Percentiles rank a stretch among this genome's conserved stretches.
Evolutionary conservation across 2,797 vertebrate genomes (phyloP).

Genomic region (Buphagus erythrorhynchus): DNA sequence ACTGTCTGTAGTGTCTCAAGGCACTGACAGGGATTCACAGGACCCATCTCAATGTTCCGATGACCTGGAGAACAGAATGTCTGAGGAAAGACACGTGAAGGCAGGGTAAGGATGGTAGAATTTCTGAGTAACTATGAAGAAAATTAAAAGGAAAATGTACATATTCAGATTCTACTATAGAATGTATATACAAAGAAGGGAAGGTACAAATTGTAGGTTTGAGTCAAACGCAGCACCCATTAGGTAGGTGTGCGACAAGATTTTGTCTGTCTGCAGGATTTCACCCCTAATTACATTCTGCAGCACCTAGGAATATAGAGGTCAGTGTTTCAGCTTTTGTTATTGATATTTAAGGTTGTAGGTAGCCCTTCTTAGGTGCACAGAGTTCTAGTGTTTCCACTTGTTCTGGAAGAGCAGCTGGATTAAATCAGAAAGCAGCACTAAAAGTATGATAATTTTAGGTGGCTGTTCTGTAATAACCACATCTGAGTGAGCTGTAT

Average conservation of each 20-base stretch:
- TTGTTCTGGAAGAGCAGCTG: neutral
- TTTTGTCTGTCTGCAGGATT: neutral
- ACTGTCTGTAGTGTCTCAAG: neutral
- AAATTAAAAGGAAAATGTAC: neutral
- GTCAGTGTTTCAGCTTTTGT: neutral
- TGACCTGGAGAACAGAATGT: fast-evolving
- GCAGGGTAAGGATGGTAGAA: neutral
- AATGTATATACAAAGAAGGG: fast-evolving
- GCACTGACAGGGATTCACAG: neutral
- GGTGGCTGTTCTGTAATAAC: neutral
- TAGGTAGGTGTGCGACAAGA: fast-evolving
- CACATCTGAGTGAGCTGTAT: neutral
- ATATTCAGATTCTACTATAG: neutral
- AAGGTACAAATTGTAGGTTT: neutral
- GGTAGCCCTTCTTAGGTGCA: neutral
- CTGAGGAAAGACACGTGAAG: neutral
- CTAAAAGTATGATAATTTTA: neutral
- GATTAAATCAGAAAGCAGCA: neutral
- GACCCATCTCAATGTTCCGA: neutral
- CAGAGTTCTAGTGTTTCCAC: neutral
- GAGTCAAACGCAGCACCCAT: neutral
- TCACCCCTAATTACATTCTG: neutral
- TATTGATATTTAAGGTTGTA: neutral
- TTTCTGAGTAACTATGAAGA: neutral
- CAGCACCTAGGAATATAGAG: neutral